phyloP scores from a whole-genome alignment of 2,113 vertebrate species.

The Cercocebus atys region DNA sequence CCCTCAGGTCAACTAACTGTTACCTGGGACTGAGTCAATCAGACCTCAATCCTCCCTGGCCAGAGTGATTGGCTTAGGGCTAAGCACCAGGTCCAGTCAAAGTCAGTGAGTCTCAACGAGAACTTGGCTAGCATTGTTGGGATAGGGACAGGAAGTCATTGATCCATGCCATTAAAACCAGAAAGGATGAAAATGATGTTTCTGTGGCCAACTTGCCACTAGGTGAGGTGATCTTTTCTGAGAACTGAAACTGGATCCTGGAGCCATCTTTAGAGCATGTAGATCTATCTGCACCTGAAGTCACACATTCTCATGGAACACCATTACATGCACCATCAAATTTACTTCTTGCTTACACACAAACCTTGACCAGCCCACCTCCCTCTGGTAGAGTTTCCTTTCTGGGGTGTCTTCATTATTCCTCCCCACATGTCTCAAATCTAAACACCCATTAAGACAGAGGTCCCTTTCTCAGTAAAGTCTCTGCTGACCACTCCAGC shows the following conservation, averaged over 20 bases:
- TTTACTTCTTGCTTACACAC: neutral
- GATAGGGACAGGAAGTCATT: neutral
- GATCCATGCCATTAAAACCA: neutral
- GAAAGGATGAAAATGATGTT: neutral
- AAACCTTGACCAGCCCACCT: neutral
- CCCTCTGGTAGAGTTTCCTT: neutral
- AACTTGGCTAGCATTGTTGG: neutral
- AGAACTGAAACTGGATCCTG: neutral
- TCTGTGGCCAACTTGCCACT: neutral
- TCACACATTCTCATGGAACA: neutral
- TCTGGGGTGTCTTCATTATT: neutral
- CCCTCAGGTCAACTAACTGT: neutral
- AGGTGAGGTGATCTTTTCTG: neutral
- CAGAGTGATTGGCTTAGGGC: neutral
- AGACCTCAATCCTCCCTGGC: neutral
- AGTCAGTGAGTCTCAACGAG: neutral
- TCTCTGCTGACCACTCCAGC: neutral
- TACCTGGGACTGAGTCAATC: neutral
- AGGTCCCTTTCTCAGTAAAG: neutral
- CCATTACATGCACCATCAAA: neutral
- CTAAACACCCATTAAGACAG: neutral
- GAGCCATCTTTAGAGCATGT: neutral
- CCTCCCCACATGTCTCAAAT: neutral
- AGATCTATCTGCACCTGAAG: neutral
- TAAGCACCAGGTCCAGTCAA: neutral